Evolutionary conservation across 2,113 vertebrate genomes (phyloP).

Genomic region (Cyanoramphus novaezelandiae): DNA sequence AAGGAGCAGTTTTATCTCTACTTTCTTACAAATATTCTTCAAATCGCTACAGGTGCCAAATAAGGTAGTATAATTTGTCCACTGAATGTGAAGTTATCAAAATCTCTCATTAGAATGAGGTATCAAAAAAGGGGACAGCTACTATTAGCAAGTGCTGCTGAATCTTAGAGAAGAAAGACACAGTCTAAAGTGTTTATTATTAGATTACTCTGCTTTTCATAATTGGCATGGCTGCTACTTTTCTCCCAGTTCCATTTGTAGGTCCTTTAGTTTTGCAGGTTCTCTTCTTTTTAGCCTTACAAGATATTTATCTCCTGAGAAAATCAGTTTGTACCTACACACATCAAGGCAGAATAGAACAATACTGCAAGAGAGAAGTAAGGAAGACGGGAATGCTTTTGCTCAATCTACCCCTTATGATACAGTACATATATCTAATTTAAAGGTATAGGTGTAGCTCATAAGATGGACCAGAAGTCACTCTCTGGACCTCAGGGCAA

Average conservation of each 20-base stretch:
- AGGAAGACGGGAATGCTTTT: neutral
- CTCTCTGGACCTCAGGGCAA: neutral
- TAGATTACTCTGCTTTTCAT: neutral
- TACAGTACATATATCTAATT: neutral
- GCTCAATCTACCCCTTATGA: neutral
- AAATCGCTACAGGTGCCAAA: neutral
- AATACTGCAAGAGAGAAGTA: neutral
- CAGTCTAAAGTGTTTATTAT: neutral
- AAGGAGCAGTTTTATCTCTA: neutral
- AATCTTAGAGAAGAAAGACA: neutral
- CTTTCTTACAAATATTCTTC: neutral
- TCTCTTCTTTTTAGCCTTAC: neutral
- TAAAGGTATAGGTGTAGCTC: neutral
- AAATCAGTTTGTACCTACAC: neutral
- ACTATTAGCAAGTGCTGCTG: neutral
- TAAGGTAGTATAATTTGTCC: neutral
- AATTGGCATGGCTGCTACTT: neutral
- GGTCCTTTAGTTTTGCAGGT: neutral
- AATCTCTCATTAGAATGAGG: neutral
- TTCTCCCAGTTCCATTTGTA: neutral
- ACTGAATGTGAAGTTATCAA: neutral
- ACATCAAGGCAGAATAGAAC: neutral
- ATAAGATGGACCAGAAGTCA: neutral
- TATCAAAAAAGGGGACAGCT: neutral
- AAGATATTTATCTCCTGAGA: neutral